These are phyloP conservation scores for Odocoileus virginianus DNA, from an alignment of 2,113 vertebrate genomes.

Conservation along the genomic window DNA sequence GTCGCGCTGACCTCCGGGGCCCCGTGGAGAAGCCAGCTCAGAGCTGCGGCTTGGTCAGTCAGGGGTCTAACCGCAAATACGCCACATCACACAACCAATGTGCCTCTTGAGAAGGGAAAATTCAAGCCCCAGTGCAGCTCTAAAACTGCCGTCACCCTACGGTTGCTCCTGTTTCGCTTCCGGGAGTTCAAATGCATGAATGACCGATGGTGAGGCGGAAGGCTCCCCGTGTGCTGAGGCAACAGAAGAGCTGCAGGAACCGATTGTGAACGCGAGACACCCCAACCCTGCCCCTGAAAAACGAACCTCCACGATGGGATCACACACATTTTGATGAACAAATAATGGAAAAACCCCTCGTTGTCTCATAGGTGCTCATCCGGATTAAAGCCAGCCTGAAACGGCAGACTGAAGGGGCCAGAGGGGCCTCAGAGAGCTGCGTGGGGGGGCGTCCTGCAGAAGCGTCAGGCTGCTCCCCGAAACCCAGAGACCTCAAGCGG, in stretches of 20 bases:
- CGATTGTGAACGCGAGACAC: not conserved
- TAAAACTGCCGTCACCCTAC: not conserved
- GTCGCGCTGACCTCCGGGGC: not conserved
- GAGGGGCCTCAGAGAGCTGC: too few species aligned
- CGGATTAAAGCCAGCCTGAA: not conserved
- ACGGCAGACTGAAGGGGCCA: not conserved
- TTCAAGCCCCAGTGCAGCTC: not conserved
- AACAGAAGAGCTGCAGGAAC: not conserved
- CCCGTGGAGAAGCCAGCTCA: not conserved
- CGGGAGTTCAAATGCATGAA: not conserved
- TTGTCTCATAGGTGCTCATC: not conserved
- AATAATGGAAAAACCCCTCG: not conserved
- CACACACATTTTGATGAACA: not conserved
- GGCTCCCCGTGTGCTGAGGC: not conserved
- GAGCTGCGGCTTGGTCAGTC: not conserved
- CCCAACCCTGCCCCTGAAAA: not conserved
- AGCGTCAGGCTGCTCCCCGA: not conserved
- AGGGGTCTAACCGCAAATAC: not conserved
- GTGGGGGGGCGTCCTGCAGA: too few species aligned
- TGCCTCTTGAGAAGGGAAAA: not conserved
- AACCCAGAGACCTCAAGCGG: too few species aligned
- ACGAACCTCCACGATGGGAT: not conserved
- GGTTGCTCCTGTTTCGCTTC: not conserved
- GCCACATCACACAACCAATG: not conserved
- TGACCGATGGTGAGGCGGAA: accelerated